A percentile compares a stretch with the other conserved stretches of the same genome.
Evolutionary conservation across 2,113 vertebrate genomes (phyloP).

Genomic region (Hemiscyllium ocellatum): DNA sequence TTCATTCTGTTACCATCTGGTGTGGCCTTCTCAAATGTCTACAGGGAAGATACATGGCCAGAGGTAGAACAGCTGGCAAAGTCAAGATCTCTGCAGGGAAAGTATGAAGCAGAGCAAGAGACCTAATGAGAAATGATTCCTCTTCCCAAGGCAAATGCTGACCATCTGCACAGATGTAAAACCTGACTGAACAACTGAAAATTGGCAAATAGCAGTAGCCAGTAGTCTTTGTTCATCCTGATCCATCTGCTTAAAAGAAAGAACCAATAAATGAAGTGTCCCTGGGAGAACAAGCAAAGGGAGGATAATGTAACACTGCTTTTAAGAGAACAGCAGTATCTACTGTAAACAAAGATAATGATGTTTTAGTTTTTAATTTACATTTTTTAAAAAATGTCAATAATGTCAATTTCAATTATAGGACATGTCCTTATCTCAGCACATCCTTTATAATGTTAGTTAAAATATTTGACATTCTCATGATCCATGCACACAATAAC

Average conservation of each 20-base stretch:
- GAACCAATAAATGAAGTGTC: not conserved
- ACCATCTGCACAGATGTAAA: slow-evolving; percentile 36
- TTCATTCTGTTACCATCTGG: slow-evolving; percentile 9
- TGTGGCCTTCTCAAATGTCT: not conserved
- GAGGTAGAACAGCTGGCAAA: slow-evolving; percentile 8
- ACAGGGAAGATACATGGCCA: not conserved
- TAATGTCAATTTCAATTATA: not conserved
- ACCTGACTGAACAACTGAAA: not conserved
- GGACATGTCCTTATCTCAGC: not conserved
- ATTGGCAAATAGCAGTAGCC: not conserved
- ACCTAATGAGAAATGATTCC: slow-evolving; percentile 22
- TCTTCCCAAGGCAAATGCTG: not conserved
- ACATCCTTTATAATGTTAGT: not conserved
- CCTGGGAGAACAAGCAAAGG: not conserved
- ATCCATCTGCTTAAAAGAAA: not conserved
- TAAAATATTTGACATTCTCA: not conserved
- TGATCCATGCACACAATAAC: not conserved
- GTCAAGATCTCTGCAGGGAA: slow-evolving; percentile 1
- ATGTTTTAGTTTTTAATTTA: not conserved
- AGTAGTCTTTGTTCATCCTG: not conserved
- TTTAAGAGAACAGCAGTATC: not conserved
- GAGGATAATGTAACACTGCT: not conserved
- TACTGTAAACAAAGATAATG: not conserved
- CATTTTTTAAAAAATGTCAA: not conserved
- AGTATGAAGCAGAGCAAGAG: slow-evolving; percentile 18